Evolutionary conservation across 1,140 invertebrate genomes (phyloP), one percentile per base, ranked within the genome.

Genomic region (Drepana arcuata): DNA sequence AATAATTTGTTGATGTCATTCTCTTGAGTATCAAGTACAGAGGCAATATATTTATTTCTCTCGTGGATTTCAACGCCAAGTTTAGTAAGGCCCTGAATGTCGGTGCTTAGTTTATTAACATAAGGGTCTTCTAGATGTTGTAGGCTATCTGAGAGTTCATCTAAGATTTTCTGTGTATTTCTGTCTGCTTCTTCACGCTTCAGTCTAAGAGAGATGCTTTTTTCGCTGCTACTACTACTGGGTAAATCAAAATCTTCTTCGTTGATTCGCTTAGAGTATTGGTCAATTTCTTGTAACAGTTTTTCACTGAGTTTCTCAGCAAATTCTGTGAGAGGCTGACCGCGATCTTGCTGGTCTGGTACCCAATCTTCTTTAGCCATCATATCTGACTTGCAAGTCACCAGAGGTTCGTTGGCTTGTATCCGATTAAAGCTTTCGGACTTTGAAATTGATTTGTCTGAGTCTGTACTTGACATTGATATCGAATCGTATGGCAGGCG

Each of bases 241-340:
- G 75, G 68, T 30, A 84, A 48, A 51, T 84, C 83, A 39, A 84
- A 84, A 41, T 84, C 83, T 42, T 84, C 83, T 48, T 84, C 83
- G 34, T 71, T 84, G 21, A 84, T 83, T 11, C 78, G 61, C 43
- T 84, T 84, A 2, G 83, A 84, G 41, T 84, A 92, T 63, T 91
- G 88, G 56, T 93, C 91, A 28, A 93, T 89, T 74, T 93, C 91
- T 36, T 89, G 86, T 26, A 92, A 83, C 16, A 93, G 71, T 56
- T 92, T 92, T 55, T 91, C 91, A 34, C 85, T 86, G 2, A 92
- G 65, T 60, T 92, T 91, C 56, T 94, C 91, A 0, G 91, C 91
- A 48, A 93, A 93, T 49, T 92, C 91, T 1, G 89, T 89, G 25
- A 93, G 75, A 63, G 93, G 89, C 48, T 88, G 86, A 38, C 85